phyloP scores from a whole-genome alignment of 2,888 invertebrate genomes.

The Xylota segnis region DNA sequence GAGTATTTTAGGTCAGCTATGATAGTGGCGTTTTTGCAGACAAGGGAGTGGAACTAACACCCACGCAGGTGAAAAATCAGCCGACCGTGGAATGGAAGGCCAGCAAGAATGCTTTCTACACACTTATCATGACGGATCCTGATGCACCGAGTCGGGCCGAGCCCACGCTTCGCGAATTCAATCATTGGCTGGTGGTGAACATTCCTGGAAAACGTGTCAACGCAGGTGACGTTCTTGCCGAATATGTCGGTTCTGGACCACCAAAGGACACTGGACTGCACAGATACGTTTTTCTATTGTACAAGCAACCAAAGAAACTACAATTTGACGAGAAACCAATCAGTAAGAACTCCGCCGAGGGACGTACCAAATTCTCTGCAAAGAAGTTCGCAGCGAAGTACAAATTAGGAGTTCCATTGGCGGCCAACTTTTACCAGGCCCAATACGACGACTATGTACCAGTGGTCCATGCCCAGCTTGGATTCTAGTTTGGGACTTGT shows the following conservation, averaged over 20 bases:
- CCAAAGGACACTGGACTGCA: conserved; percentile 91
- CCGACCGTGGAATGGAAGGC: conserved; percentile 82
- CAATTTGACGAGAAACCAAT: conserved; percentile 86
- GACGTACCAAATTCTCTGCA: conserved; percentile 88
- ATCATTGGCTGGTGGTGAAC: conserved; percentile 96
- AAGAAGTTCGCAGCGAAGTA: conserved; percentile 90
- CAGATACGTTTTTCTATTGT: conserved; percentile 92
- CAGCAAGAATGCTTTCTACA: conserved; percentile 80
- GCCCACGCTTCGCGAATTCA: conserved; percentile 94
- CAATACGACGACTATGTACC: conserved; percentile 89
- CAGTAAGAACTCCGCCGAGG: conserved; percentile 83
- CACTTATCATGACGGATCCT: conserved; percentile 88
- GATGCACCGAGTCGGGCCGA: conserved; percentile 94
- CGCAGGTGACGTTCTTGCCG: conserved; percentile 90
- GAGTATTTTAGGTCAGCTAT: conserved; percentile 78
- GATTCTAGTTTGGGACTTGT: conserved; percentile 34
- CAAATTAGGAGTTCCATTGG: conserved; percentile 89
- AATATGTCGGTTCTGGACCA: conserved; percentile 94
- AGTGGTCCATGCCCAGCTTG: conserved; percentile 78
- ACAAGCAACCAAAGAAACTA: conserved; percentile 88
- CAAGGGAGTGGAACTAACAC: conserved; percentile 90
- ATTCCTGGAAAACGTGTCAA: conserved; percentile 90
- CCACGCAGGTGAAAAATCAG: conserved; percentile 86
- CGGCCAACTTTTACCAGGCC: conserved; percentile 92
- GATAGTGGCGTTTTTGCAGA: conserved; percentile 84